A percentile compares a stretch with the other conserved stretches of the same genome.
Evolutionary conservation across 2,797 vertebrate genomes (phyloP).

Genomic region (Sebastes baramenuke): DNA sequence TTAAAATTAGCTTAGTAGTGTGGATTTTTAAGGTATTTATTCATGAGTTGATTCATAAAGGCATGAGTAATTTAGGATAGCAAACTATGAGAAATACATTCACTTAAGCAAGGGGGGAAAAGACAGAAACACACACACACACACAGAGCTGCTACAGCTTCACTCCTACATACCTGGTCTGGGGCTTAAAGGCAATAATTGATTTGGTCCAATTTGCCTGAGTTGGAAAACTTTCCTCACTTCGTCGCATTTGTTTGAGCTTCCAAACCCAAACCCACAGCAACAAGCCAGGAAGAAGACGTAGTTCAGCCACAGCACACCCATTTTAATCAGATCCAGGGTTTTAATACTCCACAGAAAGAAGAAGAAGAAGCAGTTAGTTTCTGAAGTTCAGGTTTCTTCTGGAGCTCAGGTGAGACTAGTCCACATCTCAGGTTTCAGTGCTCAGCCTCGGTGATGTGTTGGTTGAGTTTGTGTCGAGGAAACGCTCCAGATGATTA

Average conservation of each 20-base stretch:
- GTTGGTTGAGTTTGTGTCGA: background rate
- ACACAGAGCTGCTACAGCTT: background rate
- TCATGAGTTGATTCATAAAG: background rate
- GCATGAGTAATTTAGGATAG: no score
- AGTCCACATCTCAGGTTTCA: slow-evolving; percentile 47
- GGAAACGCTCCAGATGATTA: background rate
- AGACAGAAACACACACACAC: no score
- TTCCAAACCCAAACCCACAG: slow-evolving; percentile 48
- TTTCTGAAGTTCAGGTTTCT: background rate
- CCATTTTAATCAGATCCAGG: slow-evolving; percentile 48
- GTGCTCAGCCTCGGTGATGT: background rate
- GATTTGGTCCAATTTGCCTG: slow-evolving; percentile 79
- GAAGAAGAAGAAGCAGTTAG: background rate
- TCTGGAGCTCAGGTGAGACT: slow-evolving; percentile 59
- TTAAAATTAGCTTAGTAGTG: background rate
- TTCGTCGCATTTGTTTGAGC: slow-evolving; percentile 82
- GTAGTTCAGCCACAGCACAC: slow-evolving; percentile 13
- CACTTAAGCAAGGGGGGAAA: no score
- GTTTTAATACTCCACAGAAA: background rate
- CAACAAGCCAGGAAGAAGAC: slow-evolving; percentile 59
- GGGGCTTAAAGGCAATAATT: slow-evolving; percentile 78
- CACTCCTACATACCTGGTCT: slow-evolving; percentile 79
- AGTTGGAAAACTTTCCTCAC: slow-evolving; percentile 89
- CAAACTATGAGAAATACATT: no score
- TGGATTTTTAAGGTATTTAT: background rate